These are phyloP conservation scores for Drosophila parvula DNA, from an alignment of 1,140 invertebrate species.

Conservation along the genomic window DNA sequence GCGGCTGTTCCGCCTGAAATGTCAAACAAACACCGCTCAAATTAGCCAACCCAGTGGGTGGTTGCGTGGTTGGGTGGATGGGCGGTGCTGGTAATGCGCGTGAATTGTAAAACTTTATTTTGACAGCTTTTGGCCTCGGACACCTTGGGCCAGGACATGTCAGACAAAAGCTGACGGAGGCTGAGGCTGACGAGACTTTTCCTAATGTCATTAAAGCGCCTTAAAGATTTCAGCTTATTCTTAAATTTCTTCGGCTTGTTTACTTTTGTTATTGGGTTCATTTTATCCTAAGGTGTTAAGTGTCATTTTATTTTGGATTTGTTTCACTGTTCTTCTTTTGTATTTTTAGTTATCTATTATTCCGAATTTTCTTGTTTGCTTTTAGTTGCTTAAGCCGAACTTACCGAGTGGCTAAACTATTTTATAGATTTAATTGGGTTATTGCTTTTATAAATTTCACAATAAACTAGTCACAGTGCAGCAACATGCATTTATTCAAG, in stretches of 20 bases:
- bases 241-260: background rate
- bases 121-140: conserved; percentile 72
- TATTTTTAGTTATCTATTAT: background rate
- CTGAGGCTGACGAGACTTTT: conserved; percentile 21
- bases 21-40: conserved; percentile 74
- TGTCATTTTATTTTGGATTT: conserved; percentile 2
- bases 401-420: background rate
- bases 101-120: conserved; percentile 80
- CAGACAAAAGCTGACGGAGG: conserved; percentile 16
- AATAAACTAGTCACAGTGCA: background rate
- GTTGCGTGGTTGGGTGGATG: background rate
- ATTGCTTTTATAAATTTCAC: background rate
- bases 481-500: conserved; percentile 12
- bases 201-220: conserved; percentile 19
- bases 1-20: conserved; percentile 68
- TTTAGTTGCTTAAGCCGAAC: background rate
- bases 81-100: conserved; percentile 39
- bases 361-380: background rate
- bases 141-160: conserved; percentile 59
- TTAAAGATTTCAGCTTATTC: background rate
- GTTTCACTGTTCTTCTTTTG: background rate
- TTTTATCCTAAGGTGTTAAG: background rate
- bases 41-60: conserved; percentile 63
- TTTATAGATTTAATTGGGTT: background rate
- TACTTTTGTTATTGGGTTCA: background rate